phyloP scores from a whole-genome alignment of 2,113 vertebrate genomes.

The Atrichornis clamosus region DNA sequence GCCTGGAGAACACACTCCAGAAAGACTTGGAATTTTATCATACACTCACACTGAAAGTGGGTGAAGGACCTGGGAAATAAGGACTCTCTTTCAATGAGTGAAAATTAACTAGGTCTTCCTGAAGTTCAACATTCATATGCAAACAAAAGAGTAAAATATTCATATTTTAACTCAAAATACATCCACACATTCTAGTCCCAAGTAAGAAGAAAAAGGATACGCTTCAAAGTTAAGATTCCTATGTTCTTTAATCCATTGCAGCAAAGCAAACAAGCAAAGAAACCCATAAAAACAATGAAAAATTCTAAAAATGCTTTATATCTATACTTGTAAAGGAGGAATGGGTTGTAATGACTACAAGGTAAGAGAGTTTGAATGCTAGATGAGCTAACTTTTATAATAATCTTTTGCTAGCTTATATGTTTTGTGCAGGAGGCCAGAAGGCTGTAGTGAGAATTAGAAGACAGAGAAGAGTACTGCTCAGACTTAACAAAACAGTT shows the following conservation, averaged over 20 bases:
- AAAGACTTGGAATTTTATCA: neutral
- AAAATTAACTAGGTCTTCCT: neutral
- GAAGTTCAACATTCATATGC: neutral
- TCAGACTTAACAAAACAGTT: neutral
- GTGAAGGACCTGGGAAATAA: neutral
- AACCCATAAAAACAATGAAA: neutral
- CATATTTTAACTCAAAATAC: neutral
- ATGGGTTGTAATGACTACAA: neutral
- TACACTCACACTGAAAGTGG: neutral
- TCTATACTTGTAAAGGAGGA: neutral
- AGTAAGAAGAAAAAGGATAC: neutral
- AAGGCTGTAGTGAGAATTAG: neutral
- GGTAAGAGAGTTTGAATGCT: neutral
- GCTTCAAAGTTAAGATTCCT: neutral
- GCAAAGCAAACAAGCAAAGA: neutral
- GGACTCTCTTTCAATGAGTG: neutral
- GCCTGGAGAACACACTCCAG: neutral
- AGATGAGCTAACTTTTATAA: neutral
- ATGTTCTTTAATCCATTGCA: accelerated
- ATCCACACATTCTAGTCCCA: neutral
- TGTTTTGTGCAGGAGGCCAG: neutral
- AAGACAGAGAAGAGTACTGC: neutral
- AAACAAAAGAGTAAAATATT: neutral
- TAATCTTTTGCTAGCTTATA: neutral
- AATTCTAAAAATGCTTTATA: neutral